These are phyloP conservation scores for Sipha flava DNA, from an alignment of 1,140 invertebrate species.

Conservation along the genomic window DNA sequence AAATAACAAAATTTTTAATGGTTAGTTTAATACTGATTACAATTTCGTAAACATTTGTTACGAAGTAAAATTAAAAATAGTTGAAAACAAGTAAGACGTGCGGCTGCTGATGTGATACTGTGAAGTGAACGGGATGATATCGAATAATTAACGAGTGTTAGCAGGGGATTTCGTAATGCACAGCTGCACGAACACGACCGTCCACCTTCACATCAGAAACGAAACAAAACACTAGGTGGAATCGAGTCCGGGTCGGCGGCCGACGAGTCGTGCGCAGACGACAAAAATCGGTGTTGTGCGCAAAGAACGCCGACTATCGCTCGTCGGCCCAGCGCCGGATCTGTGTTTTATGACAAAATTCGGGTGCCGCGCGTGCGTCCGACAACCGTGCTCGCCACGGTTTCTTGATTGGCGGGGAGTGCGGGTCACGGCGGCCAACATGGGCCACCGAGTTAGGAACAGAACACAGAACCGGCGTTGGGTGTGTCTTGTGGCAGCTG, in stretches of 20 bases:
- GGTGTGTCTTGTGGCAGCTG: slow-evolving; percentile 22
- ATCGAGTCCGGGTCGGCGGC: neutral
- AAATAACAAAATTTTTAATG: neutral
- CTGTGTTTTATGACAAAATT: slow-evolving; percentile 1
- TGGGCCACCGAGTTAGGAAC: neutral
- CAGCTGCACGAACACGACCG: neutral
- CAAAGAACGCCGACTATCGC: neutral
- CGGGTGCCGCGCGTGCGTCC: too few species aligned
- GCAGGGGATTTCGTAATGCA: neutral
- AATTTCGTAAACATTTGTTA: neutral
- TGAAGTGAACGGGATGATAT: neutral
- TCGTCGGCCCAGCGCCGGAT: neutral
- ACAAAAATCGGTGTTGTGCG: neutral
- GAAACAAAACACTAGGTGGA: slow-evolving; percentile 1
- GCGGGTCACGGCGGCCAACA: neutral
- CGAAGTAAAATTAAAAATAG: neutral
- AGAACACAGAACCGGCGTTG: neutral
- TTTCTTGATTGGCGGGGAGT: neutral
- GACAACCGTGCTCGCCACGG: neutral
- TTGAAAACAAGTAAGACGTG: neutral
- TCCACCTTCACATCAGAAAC: slow-evolving; percentile 24
- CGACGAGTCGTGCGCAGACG: neutral
- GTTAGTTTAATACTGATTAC: neutral
- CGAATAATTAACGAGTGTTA: neutral
- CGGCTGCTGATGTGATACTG: neutral